Evolutionary conservation across 2,113 vertebrate genomes (phyloP).

Genomic region (Phalacrocorax pelagicus): DNA sequence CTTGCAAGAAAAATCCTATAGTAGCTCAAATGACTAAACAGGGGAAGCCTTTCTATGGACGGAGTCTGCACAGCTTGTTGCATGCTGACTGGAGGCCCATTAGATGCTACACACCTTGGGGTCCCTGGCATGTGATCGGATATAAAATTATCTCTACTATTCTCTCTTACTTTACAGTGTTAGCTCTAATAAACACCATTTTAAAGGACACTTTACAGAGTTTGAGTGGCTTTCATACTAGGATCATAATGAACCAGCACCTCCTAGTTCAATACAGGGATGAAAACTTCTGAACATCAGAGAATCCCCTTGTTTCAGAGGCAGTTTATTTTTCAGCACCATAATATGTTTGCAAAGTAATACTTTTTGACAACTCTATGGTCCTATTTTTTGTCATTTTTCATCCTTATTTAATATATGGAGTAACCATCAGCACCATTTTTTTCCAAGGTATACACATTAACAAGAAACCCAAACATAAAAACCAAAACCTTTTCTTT

Average conservation of each 20-base stretch:
- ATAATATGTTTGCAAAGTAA: not conserved
- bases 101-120: not conserved
- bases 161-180: not conserved
- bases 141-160: not conserved
- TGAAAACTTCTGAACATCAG: not conserved
- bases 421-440: not conserved
- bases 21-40: not conserved
- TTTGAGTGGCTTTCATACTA: not conserved
- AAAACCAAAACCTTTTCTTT: fast-evolving
- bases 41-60: not conserved
- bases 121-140: not conserved
- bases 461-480: not conserved
- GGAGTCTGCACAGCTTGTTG: not conserved
- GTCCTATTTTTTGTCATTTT: not conserved
- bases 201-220: not conserved
- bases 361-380: not conserved
- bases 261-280: not conserved
- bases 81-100: fast-evolving
- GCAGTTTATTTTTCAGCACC: not conserved
- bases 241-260: not conserved
- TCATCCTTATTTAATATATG: not conserved
- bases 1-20: not conserved
- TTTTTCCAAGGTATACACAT: not conserved
- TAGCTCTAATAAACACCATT: not conserved
- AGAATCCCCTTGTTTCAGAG: not conserved